Evolutionary conservation across 2,113 vertebrate species (phyloP), one percentile per base, ranked within the genome.

Genomic region (Pelobates fuscus): DNA sequence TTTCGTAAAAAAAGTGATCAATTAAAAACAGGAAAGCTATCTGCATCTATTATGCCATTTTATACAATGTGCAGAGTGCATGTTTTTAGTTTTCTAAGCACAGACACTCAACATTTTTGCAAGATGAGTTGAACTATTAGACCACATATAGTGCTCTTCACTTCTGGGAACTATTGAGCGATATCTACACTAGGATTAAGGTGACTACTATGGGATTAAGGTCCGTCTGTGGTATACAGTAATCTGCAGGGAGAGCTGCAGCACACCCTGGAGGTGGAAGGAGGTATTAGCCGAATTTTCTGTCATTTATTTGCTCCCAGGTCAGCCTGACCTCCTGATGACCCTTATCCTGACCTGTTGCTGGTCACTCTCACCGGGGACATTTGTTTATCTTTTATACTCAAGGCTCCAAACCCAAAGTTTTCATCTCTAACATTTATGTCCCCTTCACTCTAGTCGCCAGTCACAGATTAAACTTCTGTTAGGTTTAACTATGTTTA

Each of bases 321-420:
- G 91, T 94, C 87, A 71, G 91, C 86, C 84, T 95, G 95, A 96
- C 95, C 95, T 90, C 83, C 80, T 61, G 78, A 83, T 88, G 94
- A 96, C 96, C 95, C 89, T 88, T 81, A 80, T 84, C 84, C 87
- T 90, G 93, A 93, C 91, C 90, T 88, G 87, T 87, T 67, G 71
- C 80, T 87, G 87, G 90, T 92, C 90, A 92, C 89, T 92, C 92
- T 93, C 91, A 89, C 90, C 91, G 78, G 72, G 80, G 86, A 83
- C 85, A 80, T 88, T 89, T 92, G 89, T 91, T 93, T 92, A 92
- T 91, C 88, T 90, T n/a, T 88, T 83, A 81, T 78, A 81, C 83
- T 71, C 4, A 44, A 84, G 85, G 81, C 86, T 87, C 86, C 80
- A 77, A 62, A 71, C 83, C 29, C 27, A 84, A 78, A 89, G 83